phyloP scores from a whole-genome alignment of 2,113 vertebrate species.

The Hemicordylus capensis region DNA sequence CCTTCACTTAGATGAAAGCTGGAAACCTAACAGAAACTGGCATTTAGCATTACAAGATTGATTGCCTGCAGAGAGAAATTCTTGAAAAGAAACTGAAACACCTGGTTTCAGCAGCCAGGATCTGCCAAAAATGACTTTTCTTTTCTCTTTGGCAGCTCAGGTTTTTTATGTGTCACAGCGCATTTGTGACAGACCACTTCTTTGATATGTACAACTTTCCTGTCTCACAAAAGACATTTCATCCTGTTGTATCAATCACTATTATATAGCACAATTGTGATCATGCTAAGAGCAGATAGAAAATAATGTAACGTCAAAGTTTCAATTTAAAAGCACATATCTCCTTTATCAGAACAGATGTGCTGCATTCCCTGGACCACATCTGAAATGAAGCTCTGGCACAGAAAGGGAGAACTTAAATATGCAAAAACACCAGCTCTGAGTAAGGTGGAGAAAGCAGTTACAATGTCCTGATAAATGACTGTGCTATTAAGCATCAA shows the following conservation, averaged over 20 bases:
- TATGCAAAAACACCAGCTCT: constrained; percentile 7
- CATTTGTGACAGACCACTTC: not conserved
- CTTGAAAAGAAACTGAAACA: constrained; percentile 36
- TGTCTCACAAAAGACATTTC: not conserved
- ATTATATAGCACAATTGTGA: not conserved
- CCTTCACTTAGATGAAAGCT: constrained; percentile 15
- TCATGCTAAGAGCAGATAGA: not conserved
- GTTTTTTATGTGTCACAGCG: not conserved
- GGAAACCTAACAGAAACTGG: constrained; percentile 14
- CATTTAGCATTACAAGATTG: constrained; percentile 27
- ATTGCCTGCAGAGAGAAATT: not conserved
- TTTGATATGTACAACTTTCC: not conserved
- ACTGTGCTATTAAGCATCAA: not conserved
- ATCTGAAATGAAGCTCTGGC: constrained; percentile 3
- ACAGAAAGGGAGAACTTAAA: fast-evolving
- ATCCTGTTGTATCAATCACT: not conserved
- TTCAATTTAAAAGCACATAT: constrained; percentile 12
- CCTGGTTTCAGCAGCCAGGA: not conserved
- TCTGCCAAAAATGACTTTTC: constrained; percentile 1
- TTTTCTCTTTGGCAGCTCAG: not conserved
- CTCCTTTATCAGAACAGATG: constrained; percentile 5
- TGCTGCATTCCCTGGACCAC: not conserved
- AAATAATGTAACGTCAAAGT: not conserved
- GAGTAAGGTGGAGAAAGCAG: not conserved
- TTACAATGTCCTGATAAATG: not conserved